phyloP scores from a whole-genome alignment of 2,888 invertebrate genomes.

The Caenorhabditis uteleia region DNA sequence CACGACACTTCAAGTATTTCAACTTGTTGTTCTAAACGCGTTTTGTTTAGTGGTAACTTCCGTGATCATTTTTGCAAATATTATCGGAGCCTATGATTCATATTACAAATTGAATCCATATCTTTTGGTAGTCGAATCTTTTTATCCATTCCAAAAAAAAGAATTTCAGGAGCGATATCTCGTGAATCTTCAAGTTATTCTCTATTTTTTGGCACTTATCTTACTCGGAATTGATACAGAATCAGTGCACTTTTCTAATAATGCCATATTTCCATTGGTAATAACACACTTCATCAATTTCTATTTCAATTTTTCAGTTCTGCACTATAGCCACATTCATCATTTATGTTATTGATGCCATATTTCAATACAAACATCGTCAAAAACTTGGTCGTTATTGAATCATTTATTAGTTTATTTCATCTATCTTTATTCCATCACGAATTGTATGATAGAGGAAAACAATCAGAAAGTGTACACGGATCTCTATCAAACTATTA shows the following conservation, averaged over 20 bases:
- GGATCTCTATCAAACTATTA: too few relatives aligned
- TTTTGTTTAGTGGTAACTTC: conserved; percentile 53
- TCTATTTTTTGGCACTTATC: conserved; percentile 44
- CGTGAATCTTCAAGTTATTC: conserved; percentile 49
- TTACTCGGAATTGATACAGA: conserved; percentile 34
- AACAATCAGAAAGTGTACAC: too few relatives aligned
- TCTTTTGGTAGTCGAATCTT: conserved; percentile 41
- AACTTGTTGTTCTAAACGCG: conserved; percentile 55
- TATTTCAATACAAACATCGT: conserved; percentile 25
- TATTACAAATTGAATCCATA: conserved; percentile 60
- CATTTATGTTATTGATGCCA: conserved; percentile 38
- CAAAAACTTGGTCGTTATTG: not conserved
- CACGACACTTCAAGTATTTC: conserved; percentile 55
- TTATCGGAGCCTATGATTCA: conserved; percentile 54
- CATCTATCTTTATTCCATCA: too few relatives aligned
- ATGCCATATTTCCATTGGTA: conserved; percentile 45
- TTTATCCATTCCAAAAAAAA: too few relatives aligned
- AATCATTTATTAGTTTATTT: not conserved
- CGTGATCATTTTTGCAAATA: conserved; percentile 46
- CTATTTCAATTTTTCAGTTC: conserved; percentile 28
- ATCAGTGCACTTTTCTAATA: conserved; percentile 28
- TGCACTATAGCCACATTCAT: conserved; percentile 37
- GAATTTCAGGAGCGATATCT: conserved; percentile 26
- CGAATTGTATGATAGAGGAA: too few relatives aligned
- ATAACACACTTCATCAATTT: not conserved